Evolutionary conservation across 2,797 vertebrate genomes (phyloP).

Genomic region (Setipinna tenuifilis): DNA sequence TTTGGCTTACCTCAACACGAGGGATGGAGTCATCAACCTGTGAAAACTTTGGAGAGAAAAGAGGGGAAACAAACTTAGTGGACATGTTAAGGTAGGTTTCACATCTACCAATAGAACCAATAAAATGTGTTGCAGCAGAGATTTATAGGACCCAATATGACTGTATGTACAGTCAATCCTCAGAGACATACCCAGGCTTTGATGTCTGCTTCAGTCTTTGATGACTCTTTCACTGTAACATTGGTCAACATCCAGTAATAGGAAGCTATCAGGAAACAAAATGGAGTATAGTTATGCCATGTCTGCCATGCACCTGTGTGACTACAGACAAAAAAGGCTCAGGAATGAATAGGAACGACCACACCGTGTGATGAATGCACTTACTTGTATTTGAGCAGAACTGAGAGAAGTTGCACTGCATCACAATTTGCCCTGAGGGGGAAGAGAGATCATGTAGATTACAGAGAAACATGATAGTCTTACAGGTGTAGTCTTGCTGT

Average conservation of each 20-base stretch:
- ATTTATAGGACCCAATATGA: no score
- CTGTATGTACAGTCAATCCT: not conserved
- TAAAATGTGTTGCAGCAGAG: no score
- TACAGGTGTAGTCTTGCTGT: not conserved
- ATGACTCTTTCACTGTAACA: conserved; percentile 6
- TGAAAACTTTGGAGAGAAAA: not conserved
- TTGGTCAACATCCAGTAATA: conserved; percentile 66
- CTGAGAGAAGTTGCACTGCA: conserved; percentile 59
- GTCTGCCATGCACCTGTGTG: not conserved
- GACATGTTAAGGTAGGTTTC: not conserved
- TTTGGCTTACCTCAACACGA: not conserved
- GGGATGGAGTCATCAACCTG: not conserved
- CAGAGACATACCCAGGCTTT: conserved; percentile 58
- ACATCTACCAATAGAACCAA: not conserved
- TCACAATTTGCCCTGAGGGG: conserved; percentile 39
- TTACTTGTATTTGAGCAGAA: conserved; percentile 66
- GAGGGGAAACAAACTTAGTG: not conserved
- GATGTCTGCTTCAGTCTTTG: conserved; percentile 38
- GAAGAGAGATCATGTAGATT: conserved; percentile 4
- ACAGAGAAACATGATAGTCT: not conserved
- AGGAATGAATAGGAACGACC: not conserved
- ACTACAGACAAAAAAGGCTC: not conserved
- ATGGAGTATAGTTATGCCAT: not conserved
- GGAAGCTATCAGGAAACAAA: conserved; percentile 55
- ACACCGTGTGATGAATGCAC: not conserved